phyloP scores from a whole-genome alignment of 1,140 invertebrate species.

The Bombus pascuorum region DNA sequence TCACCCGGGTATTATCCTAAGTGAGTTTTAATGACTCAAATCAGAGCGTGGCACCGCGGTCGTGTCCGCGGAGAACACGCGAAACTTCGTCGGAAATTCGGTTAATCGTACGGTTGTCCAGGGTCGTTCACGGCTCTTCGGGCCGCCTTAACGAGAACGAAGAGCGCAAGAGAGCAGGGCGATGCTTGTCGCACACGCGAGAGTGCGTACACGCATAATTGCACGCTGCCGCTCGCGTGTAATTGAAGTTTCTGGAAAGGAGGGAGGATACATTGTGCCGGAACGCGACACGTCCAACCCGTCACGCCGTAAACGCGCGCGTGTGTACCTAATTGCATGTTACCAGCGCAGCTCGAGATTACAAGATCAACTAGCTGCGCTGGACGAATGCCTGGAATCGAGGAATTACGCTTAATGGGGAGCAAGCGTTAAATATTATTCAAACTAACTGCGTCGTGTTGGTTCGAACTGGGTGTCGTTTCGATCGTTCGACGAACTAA shows the following conservation, averaged over 20 bases:
- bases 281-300: not conserved
- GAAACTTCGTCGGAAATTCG: slow-evolving; percentile 37
- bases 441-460: not conserved
- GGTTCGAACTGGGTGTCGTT: not conserved
- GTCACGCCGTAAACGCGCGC: not conserved
- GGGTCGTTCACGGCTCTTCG: not conserved
- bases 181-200: not conserved
- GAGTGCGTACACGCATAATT: slow-evolving; percentile 24
- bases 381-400: not conserved
- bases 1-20: slow-evolving; percentile 78
- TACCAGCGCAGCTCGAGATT: not conserved
- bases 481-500: not conserved
- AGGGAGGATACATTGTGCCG: slow-evolving; percentile 6
- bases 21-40: slow-evolving; percentile 79
- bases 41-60: slow-evolving; percentile 32
- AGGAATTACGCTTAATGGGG: slow-evolving; percentile 10
- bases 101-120: slow-evolving; percentile 41
- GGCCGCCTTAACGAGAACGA: slow-evolving; percentile 10
- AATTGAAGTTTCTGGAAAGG: slow-evolving; percentile 39
- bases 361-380: slow-evolving; percentile 1
- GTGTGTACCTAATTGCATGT: slow-evolving; percentile 20
- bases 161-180: not conserved
- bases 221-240: not conserved
- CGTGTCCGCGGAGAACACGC: not conserved
- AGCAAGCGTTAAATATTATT: not conserved